Evolutionary conservation across 2,888 invertebrate species (phyloP), one percentile per base, ranked within the genome.

Genomic region (Graphium colonna): DNA sequence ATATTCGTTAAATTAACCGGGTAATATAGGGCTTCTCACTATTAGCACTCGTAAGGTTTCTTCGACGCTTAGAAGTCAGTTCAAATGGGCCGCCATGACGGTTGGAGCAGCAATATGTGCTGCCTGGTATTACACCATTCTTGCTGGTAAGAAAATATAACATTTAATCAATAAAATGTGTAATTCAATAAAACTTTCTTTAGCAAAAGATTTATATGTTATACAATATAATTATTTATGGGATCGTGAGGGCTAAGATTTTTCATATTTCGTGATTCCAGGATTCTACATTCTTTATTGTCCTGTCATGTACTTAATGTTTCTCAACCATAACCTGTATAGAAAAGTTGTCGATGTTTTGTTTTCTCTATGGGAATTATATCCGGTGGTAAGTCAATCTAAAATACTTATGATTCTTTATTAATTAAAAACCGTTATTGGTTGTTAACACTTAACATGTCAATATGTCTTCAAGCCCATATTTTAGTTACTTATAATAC

Each of bases 291-390:
- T 84, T 43, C 79, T 92, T 17, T 92, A 91, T 73, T 94, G 95
- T 69, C 95, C 96, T 26, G 79, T 93, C 55, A 77, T 95, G 63
- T 94, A 95, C 48, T 70, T 96, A 56, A 83, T 95, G 68, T 86
- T 95, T 58, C 70, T 95, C 58, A 93, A 92, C 68, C 95, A 95
- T 63, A 90, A 82, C 55, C 77, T 91, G 62, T 96, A 94, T 74
- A 90, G 95, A 70, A 91, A 90, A 72, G 72, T 92, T 36, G 92
- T 93, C 21, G 96, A 96, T 73, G 82, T 91, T 26, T 81, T 96
- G 44, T 94, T 96, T 71, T 93, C 94, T 7, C 91, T 94, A 55
- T 96, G 96, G 96, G 95, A 96, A 79, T 90, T 94, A 52, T 95
- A 95, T 79, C 94, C 95, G 49, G 94, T 95, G 77, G 96, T 96